A percentile compares a stretch with the other conserved stretches of the same genome.
phyloP scores from a whole-genome alignment of 2,888 invertebrate genomes.

The Oeneis ivallda region DNA sequence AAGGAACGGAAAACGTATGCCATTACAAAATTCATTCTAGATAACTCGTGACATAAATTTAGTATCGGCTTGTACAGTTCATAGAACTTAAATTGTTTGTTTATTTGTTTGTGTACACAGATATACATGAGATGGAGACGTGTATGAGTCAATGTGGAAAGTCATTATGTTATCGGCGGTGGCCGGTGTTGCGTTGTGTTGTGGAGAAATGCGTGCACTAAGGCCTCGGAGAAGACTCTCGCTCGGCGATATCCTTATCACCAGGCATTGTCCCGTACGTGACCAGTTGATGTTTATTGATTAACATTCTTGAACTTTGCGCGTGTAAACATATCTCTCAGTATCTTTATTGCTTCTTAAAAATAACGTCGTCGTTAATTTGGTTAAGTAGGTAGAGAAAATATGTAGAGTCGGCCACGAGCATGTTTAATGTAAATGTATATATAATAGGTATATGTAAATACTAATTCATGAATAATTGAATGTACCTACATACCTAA shows the following conservation, averaged over 20 bases:
- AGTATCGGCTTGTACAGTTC: constrained; percentile 69
- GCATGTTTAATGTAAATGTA: no score
- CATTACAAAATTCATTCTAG: constrained; percentile 70
- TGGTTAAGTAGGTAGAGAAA: neutral
- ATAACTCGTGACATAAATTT: constrained; percentile 75
- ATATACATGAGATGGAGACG: constrained; percentile 59
- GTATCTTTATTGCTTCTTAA: constrained; percentile 45
- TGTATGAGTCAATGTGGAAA: constrained; percentile 69
- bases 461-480: no score
- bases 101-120: constrained; percentile 51
- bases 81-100: constrained; percentile 68
- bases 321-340: constrained; percentile 51
- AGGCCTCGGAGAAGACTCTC: constrained; percentile 44
- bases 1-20: constrained; percentile 63
- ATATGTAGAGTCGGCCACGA: neutral
- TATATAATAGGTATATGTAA: no score
- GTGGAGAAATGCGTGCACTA: constrained; percentile 63
- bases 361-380: constrained; percentile 37
- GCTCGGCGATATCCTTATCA: constrained; percentile 55
- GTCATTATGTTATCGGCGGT: constrained; percentile 74
- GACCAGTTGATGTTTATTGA: constrained; percentile 58
- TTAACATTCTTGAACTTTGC: constrained; percentile 66
- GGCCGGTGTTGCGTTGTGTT: constrained; percentile 48
- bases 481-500: no score
- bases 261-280: constrained; percentile 55